phyloP scores from a whole-genome alignment of 2,888 invertebrate genomes.

The Nomada fabriciana region DNA sequence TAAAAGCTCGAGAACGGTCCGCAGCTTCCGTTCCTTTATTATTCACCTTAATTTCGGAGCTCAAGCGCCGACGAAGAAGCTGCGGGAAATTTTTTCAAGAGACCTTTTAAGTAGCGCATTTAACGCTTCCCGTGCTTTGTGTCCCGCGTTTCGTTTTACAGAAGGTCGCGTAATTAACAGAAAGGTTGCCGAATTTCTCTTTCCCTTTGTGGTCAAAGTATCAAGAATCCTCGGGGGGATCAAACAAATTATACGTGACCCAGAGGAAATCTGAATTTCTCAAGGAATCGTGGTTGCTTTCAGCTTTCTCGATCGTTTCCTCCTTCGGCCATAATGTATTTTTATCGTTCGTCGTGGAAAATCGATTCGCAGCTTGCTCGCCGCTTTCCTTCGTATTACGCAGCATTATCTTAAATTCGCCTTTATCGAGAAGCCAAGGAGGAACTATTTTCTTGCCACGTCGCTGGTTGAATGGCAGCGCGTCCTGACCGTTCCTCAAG shows the following conservation, averaged over 20 bases:
- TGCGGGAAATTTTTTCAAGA: slow-evolving; percentile 3
- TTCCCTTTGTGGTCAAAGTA: slow-evolving; percentile 11
- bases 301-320: slow-evolving; percentile 12
- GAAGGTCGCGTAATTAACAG: neutral
- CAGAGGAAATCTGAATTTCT: slow-evolving; percentile 22
- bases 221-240: neutral
- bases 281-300: slow-evolving; percentile 4
- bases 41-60: slow-evolving; percentile 79
- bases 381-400: slow-evolving; percentile 22
- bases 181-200: neutral
- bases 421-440: neutral
- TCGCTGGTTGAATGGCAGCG: neutral
- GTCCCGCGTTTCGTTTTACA: neutral
- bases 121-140: neutral
- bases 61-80: slow-evolving; percentile 62
- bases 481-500: neutral
- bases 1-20: slow-evolving; percentile 3
- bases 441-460: slow-evolving; percentile 6
- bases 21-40: slow-evolving; percentile 43
- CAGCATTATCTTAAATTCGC: slow-evolving; percentile 36
- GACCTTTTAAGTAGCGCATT: neutral
- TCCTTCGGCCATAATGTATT: slow-evolving; percentile 25
- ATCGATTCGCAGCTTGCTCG: slow-evolving; percentile 28
- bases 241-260: neutral
- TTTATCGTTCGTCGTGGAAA: slow-evolving; percentile 27